Evolutionary conservation across 2,797 vertebrate species (phyloP), one percentile per base, ranked within the genome.

Genomic region (Falco peregrinus): DNA sequence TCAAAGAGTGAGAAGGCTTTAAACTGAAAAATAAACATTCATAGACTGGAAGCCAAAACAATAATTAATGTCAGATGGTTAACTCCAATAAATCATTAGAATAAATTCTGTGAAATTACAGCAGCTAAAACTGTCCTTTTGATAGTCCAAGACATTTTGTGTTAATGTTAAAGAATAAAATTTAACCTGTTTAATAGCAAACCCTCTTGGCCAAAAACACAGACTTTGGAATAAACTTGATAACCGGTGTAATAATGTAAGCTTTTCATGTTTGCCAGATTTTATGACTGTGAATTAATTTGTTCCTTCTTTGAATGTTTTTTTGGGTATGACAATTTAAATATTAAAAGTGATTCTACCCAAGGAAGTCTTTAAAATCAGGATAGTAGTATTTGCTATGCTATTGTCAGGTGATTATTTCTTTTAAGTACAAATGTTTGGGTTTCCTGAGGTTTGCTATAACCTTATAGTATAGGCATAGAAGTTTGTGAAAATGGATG

Each of bases 31-130:
- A 98, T 98, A 98, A 99, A 98, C 98, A 98, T 98, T 98, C 97
- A 98, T 98, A 98, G 98, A 98, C 98, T 98, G 97, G 98, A 98
- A 98, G 98, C 98, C 98, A 98, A 98, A 98, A 97, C 98, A 98
- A 98, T 98, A 99, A 99, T 99, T 98, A 98, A 98, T 98, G 97
- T 98, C 98, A 98, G 98, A 98, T 98, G 98, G 97, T 97, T 98
- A 98, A 96, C 96, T 97, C 96, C 97, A 98, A 98, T 99, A 99
- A 99, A 98, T 99, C 98, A 98, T 96, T 97, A 98, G 97, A 97
- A 98, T 98, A 98, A 97, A 98, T 98, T 98, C 97, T 98, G 97
- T 98, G 97, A 98, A 98, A 98, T 98, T 98, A 97, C 97, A 97
- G 96, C 96, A 96, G 90, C 97, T 98, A 96, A 98, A 98, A 98